These are phyloP conservation scores for Caenorhabditis panamensis DNA, from an alignment of 2,888 invertebrate species.

Conservation along the genomic window DNA sequence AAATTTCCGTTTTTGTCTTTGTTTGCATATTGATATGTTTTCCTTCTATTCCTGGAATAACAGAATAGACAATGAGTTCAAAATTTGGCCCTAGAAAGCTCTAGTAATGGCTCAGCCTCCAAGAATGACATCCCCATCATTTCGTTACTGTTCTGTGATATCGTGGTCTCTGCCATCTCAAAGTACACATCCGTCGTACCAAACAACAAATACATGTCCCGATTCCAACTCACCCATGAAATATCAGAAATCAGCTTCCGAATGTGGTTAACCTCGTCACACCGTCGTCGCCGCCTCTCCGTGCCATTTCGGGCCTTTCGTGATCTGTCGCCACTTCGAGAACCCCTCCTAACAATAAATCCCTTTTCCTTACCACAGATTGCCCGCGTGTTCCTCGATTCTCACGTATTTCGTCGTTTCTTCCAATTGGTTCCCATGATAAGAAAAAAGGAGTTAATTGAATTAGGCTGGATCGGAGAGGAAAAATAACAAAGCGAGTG, in stretches of 20 bases:
- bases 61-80: background rate
- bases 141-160: too few species aligned
- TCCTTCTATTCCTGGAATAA: background rate
- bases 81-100: background rate
- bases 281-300: too few species aligned
- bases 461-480: background rate
- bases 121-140: too few species aligned
- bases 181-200: too few species aligned
- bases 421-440: background rate
- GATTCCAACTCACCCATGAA: background rate
- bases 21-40: conserved; percentile 10
- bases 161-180: background rate
- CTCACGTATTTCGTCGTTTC: background rate
- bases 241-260: background rate
- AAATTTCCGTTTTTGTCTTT: background rate
- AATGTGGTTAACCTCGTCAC: background rate
- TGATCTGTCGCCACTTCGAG: too few species aligned
- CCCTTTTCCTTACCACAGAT: background rate
- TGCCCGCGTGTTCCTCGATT: background rate
- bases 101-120: background rate
- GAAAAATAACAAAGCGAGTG: background rate
- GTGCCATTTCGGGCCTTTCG: background rate
- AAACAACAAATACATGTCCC: background rate
- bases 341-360: too few species aligned
- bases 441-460: background rate